Evolutionary conservation across 2,888 invertebrate species (phyloP), one percentile per base, ranked within the genome.

Genomic region (Heliconius ethilla): DNA sequence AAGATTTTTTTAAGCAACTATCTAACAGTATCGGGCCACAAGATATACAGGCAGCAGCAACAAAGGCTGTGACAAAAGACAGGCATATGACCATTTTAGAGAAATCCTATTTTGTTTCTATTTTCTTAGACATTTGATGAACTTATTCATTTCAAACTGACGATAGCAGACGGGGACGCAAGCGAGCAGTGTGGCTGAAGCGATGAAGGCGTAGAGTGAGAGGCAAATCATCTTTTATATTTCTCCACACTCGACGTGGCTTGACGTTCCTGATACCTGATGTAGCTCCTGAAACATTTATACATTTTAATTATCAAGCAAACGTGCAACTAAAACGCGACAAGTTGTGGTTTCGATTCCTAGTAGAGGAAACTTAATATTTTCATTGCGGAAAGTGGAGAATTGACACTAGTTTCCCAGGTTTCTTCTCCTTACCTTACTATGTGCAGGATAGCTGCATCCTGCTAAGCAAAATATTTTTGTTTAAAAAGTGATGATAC

Each of bases 201-300:
- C 92, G 76, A 93, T 89, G 81, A 93, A 85, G 78, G 91, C 91
- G 81, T 90, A 92, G 79, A 92, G 80, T 2, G 93, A 93, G 82
- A 92, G 87, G 88, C 93, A 93, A 90, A 93, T 91, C 93, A 93
- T 93, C 82, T 90, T 91, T 88, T 80, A 83, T 63, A 70, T 51
- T 62, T 55, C 51, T 74, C 75, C 25, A 29, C 33, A 37, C 63
- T 37, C 22, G n/a, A 70, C 55, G 51, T 37, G n/a, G 70, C 55
- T 29, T 40, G 33, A 13, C 55, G 55, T 75, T 55, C 15, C 45
- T 11, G 45, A 62, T 40, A 45, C 65, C n/a, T 33, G 62, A 65
- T 72, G 45, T 45, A 22, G n/a, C 25, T 59, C 18, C 70, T 76
- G 76, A 25, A 76, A 63, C 13, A 62, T 62, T 62, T 25, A 62